Evolutionary conservation across 2,113 vertebrate genomes (phyloP).

Genomic region (Pao palembangensis): DNA sequence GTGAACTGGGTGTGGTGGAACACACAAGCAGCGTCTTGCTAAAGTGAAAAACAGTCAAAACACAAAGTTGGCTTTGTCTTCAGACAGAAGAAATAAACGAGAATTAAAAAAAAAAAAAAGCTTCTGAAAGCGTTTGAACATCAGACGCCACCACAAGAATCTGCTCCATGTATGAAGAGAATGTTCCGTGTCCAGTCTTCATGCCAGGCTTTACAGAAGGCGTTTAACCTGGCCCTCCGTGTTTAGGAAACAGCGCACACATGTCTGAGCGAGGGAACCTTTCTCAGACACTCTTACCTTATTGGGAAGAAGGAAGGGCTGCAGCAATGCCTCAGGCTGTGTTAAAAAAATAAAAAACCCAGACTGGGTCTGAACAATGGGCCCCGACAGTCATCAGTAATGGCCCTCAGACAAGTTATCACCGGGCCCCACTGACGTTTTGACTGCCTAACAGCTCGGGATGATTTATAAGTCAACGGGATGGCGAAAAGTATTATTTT

Average conservation of each 20-base stretch:
- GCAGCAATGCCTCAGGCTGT: constrained; percentile 31
- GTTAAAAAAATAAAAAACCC: constrained; percentile 7
- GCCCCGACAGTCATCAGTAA: constrained; percentile 35
- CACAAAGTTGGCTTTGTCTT: constrained; percentile 1
- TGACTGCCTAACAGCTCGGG: constrained; percentile 30
- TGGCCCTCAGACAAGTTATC: constrained; percentile 38
- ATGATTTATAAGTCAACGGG: constrained; percentile 31
- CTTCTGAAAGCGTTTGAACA: too few relatives aligned
- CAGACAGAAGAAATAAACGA: constrained; percentile 28
- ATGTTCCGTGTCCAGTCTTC: constrained; percentile 4
- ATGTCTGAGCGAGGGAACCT: constrained; percentile 19
- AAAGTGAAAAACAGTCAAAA: constrained; percentile 20
- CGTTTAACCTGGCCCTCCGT: constrained; percentile 22
- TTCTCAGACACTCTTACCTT: constrained; percentile 47
- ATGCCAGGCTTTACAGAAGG: constrained; percentile 3
- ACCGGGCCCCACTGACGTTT: constrained; percentile 30
- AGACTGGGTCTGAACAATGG: constrained; percentile 33
- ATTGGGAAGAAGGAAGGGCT: constrained; percentile 36
- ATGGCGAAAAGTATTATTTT: not conserved
- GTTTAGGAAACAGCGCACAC: constrained; percentile 8
- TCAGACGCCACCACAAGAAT: constrained; percentile 22
- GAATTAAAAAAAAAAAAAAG: constrained; percentile 33
- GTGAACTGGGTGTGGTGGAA: constrained; percentile 14
- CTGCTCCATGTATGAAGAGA: constrained; percentile 24
- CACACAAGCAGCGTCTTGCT: constrained; percentile 18